A percentile compares a stretch with the other conserved stretches of the same genome.
phyloP scores from a whole-genome alignment of 2,113 vertebrate species.

The Pogonocichla stellata region DNA sequence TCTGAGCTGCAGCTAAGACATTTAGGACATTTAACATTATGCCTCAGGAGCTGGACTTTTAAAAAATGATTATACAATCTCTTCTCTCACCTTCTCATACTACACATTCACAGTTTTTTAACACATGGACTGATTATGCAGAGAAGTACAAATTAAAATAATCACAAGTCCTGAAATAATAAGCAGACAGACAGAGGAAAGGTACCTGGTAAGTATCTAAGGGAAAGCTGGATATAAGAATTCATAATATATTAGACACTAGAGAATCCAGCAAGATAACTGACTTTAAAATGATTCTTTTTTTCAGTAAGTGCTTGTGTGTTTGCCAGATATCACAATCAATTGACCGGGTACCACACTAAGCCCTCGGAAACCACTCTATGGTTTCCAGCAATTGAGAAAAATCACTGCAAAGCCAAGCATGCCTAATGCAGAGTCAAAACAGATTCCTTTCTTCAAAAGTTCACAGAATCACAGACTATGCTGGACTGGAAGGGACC shows the following conservation, averaged over 20 bases:
- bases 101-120: neutral
- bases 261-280: neutral
- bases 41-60: neutral
- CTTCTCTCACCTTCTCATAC: neutral
- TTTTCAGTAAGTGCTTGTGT: neutral
- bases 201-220: neutral
- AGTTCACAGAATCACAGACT: neutral
- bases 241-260: neutral
- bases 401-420: neutral
- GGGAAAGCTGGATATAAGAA: neutral
- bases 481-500: neutral
- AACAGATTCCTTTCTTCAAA: neutral
- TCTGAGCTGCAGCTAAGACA: neutral
- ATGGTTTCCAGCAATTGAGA: neutral
- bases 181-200: neutral
- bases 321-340: neutral
- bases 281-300: neutral
- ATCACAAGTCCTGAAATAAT: neutral
- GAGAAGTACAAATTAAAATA: neutral
- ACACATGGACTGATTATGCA: neutral
- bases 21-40: neutral
- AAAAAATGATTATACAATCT: neutral
- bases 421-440: neutral
- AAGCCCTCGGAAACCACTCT: neutral
- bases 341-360: neutral